These are phyloP conservation scores for Taurulus bubalis DNA, from an alignment of 2,113 vertebrate species.

Conservation along the genomic window DNA sequence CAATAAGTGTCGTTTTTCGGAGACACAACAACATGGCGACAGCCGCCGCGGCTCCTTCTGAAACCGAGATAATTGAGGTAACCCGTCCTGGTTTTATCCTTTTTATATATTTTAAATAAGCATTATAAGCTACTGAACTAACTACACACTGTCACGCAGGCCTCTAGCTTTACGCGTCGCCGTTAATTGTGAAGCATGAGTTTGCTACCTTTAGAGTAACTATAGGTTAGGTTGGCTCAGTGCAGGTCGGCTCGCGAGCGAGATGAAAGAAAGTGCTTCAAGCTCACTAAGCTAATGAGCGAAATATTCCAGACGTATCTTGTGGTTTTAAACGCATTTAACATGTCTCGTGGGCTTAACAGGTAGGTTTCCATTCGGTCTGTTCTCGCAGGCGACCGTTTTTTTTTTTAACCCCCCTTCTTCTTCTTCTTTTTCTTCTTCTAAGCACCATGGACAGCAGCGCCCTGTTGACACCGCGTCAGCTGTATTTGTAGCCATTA, in stretches of 20 bases:
- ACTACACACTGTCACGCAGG: not conserved
- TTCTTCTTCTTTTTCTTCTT: too few relatives aligned
- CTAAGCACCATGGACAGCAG: slow-evolving; percentile 42
- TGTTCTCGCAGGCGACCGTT: too few relatives aligned
- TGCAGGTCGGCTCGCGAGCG: not conserved
- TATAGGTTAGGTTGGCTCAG: too few relatives aligned
- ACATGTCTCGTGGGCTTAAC: not conserved
- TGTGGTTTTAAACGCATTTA: not conserved
- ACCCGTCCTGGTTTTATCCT: not conserved
- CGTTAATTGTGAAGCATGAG: not conserved
- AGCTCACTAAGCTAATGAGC: not conserved
- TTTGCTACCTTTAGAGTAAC: not conserved
- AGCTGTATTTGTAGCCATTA: not conserved
- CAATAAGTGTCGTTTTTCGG: slow-evolving; percentile 23
- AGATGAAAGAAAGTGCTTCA: not conserved
- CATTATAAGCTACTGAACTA: not conserved
- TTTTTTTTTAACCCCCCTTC: too few relatives aligned
- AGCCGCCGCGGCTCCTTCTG: slow-evolving; percentile 54
- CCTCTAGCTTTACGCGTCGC: not conserved
- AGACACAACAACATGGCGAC: slow-evolving; percentile 83
- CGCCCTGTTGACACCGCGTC: slow-evolving; percentile 26
- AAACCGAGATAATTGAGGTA: slow-evolving; percentile 68
- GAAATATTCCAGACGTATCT: too few relatives aligned
- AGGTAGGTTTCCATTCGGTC: not conserved
- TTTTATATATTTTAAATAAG: not conserved